These are phyloP conservation scores for Anagrus nilaparvatae DNA, from an alignment of 1,140 invertebrate species.

Conservation along the genomic window DNA sequence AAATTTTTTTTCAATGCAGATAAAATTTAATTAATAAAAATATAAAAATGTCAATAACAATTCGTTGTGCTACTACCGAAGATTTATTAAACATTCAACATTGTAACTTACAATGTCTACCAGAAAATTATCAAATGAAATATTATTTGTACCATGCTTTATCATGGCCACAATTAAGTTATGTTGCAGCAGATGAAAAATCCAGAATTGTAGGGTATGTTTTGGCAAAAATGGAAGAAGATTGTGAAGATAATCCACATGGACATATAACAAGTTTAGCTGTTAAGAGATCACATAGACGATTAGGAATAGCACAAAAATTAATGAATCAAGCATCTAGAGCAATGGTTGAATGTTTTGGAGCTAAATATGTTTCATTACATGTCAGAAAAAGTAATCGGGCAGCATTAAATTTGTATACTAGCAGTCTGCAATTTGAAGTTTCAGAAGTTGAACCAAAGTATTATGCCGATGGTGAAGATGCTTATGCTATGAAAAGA, in stretches of 20 bases:
- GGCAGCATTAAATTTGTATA: constrained; percentile 97
- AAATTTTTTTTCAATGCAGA: no score
- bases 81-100: constrained; percentile 99
- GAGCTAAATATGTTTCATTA: constrained; percentile 93
- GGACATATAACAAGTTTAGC: constrained; percentile 98
- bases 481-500: constrained; percentile 98
- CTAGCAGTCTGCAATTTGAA: constrained; percentile 92
- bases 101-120: constrained; percentile 95
- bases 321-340: constrained; percentile 91
- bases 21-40: no score
- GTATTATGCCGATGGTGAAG: constrained; percentile 99
- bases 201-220: constrained; percentile 96
- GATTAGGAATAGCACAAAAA: constrained; percentile 95
- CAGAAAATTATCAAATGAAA: constrained; percentile 99
- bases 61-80: constrained; percentile 78
- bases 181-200: constrained; percentile 98
- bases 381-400: constrained; percentile 97
- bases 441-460: constrained; percentile 98
- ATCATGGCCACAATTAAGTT: constrained; percentile 97
- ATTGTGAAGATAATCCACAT: constrained; percentile 95
- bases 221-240: constrained; percentile 99
- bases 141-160: constrained; percentile 99
- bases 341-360: constrained; percentile 89
- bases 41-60: constrained; percentile 66
- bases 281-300: constrained; percentile 77